Evolutionary conservation across 2,797 vertebrate genomes (phyloP).

Genomic region (Enteromius anoplus): DNA sequence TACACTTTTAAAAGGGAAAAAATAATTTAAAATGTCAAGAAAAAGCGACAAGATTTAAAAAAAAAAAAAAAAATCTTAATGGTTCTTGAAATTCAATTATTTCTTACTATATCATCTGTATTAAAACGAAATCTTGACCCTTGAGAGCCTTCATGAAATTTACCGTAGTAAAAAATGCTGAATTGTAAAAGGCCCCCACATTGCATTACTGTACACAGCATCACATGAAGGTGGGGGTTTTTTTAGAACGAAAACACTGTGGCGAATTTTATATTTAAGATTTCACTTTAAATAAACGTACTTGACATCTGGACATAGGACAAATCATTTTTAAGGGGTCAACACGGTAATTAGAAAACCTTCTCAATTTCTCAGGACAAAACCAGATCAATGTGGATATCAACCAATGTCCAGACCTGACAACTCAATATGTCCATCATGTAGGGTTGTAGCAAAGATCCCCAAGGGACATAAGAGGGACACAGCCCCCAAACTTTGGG

Average conservation of each 20-base stretch:
- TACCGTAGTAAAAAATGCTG: background rate
- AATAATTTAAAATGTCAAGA: background rate
- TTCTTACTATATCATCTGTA: background rate
- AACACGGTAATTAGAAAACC: background rate
- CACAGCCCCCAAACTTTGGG: background rate
- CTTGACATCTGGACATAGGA: background rate
- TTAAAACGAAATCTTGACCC: background rate
- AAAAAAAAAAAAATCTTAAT: background rate
- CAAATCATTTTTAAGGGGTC: background rate
- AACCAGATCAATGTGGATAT: constrained; percentile 22
- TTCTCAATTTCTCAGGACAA: background rate
- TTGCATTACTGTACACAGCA: background rate
- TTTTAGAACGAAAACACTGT: background rate
- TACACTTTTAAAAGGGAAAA: too few species aligned
- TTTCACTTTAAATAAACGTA: background rate
- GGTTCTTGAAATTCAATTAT: too few species aligned
- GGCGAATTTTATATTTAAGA: background rate
- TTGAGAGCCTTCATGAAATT: background rate
- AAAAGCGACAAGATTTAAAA: too few species aligned
- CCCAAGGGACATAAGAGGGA: background rate
- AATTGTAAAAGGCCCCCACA: background rate
- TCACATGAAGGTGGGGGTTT: background rate
- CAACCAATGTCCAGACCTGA: constrained; percentile 25
- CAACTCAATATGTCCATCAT: constrained; percentile 42
- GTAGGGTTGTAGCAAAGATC: background rate